Base-by-base conservation (phyloP, 2,113 vertebrate genomes). In the Dicerorhinus sumatrensis region DNA sequence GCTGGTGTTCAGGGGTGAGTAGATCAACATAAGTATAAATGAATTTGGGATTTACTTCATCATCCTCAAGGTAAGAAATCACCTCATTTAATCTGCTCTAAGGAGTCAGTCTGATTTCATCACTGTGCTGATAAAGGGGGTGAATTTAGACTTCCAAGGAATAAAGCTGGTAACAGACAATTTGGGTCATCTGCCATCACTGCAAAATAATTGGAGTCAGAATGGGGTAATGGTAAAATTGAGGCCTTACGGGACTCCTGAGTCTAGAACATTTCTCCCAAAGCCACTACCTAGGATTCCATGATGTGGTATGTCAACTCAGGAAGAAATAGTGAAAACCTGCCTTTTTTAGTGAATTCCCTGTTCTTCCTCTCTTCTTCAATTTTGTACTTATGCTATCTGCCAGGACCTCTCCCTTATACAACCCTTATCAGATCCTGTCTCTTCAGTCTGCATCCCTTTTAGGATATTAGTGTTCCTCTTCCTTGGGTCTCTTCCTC, bases 201-300 rank as follows among this genome's bases (percentile, higher is more conserved):
- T 58, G 7, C 4, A 90, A 90, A 90, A 86, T 90, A 79, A 90
- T 75, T 89, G 33, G 42, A 14, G 6, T 91, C 58, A 63, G 27
- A 91, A 75, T 76, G 3, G n/a, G 54, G n/a, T 4, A 31, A 70
- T 70, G 27, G 21, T 63, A 73, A 77, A 5, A 62, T 83, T 72
- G 51, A 48, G 13, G 23, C 67, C 21, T 75, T 54, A 62, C 1
- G 56, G 4, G 65, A 90, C 20, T 81, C 39, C 62, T 91, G 29
- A 23, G 23, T 76, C 72, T 96, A 76, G 62, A 96, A 89, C 60
- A 87, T 94, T 94, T 96, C 25, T 90, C 25, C 33, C 72, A 81
- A 87, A 96, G 56, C 25, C 25, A 82, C 60, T 72, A 18, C 17
- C 25, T 20, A 88, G 70, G 25, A 88, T 91, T 91, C 36, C 56